These are phyloP conservation scores for Drosophila rubida DNA, from an alignment of 2,888 invertebrate species.

Conservation along the genomic window DNA sequence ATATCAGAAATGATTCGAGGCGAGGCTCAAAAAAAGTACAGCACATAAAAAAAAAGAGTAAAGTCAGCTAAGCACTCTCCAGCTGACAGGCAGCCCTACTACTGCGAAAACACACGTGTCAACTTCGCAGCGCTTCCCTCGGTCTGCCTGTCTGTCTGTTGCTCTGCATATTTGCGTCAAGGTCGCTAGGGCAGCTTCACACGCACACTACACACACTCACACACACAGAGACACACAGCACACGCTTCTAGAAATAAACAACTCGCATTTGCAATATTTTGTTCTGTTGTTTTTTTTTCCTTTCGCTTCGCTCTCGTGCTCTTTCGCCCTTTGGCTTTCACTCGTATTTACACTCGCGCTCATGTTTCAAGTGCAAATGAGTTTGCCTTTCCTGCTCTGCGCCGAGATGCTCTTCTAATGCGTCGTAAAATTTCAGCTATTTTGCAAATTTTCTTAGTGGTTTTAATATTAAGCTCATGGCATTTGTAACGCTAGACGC, in stretches of 20 bases:
- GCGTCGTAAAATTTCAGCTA: slow-evolving; percentile 60
- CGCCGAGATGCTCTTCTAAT: slow-evolving; percentile 37
- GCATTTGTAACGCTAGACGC: slow-evolving; percentile 63
- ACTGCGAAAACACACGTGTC: slow-evolving; percentile 48
- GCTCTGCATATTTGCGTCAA: slow-evolving; percentile 46
- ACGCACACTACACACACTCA: slow-evolving; percentile 18
- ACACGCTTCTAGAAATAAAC: slow-evolving; percentile 1
- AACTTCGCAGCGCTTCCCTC: slow-evolving; percentile 22
- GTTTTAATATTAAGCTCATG: slow-evolving; percentile 71
- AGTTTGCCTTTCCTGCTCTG: slow-evolving; percentile 42
- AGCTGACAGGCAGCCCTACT: slow-evolving; percentile 33
- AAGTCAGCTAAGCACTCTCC: slow-evolving; percentile 36
- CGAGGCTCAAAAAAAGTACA: slow-evolving; percentile 7
- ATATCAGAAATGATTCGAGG: neutral
- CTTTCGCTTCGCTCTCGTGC: neutral
- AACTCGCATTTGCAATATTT: slow-evolving; percentile 28
- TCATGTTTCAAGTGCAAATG: slow-evolving; percentile 75
- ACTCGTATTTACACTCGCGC: slow-evolving; percentile 27
- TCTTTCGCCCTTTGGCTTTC: slow-evolving; percentile 18
- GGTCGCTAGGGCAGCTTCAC: slow-evolving; percentile 51
- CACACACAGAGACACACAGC: slow-evolving; percentile 2
- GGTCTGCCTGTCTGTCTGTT: slow-evolving; percentile 1
- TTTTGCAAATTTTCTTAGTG: slow-evolving; percentile 78
- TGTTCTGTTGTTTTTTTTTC: slow-evolving; percentile 16
- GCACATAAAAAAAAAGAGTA: neutral